These are phyloP conservation scores for Choloepus hoffmanni DNA, from an alignment of 2,113 vertebrate species.

Conservation along the genomic window DNA sequence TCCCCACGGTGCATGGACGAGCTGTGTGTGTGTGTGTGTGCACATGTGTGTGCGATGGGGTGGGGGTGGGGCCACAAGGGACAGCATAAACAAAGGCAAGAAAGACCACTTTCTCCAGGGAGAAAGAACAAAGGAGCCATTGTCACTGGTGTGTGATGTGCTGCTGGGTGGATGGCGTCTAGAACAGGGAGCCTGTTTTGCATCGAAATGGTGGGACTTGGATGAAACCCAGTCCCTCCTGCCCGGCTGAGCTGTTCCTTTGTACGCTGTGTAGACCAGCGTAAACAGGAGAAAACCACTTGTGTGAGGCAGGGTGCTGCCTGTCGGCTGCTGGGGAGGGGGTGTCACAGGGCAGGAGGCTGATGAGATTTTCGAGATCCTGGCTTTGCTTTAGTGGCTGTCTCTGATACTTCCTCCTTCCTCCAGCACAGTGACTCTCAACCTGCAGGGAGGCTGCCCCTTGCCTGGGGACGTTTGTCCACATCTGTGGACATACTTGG, in stretches of 20 bases:
- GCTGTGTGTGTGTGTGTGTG: neutral
- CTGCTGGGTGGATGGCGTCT: neutral
- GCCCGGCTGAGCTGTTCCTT: too few species aligned
- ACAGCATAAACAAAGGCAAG: neutral
- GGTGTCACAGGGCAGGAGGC: neutral
- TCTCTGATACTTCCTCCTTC: neutral
- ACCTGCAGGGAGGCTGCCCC: neutral
- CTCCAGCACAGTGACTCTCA: neutral
- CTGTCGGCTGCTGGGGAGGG: neutral
- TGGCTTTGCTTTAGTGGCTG: neutral
- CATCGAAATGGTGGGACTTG: neutral
- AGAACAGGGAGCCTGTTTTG: neutral
- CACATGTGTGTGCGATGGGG: too few species aligned
- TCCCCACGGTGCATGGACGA: too few species aligned
- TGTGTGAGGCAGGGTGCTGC: neutral
- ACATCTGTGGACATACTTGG: neutral
- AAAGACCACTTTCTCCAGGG: neutral
- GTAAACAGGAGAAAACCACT: too few species aligned
- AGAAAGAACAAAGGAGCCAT: neutral
- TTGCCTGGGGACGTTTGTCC: too few species aligned
- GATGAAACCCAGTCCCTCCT: too few species aligned
- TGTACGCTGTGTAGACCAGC: too few species aligned
- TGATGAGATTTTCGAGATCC: neutral
- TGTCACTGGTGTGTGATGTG: neutral
- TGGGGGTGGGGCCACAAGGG: too few species aligned